These are phyloP conservation scores for Poeciliopsis retropinna DNA, from an alignment of 2,113 vertebrate genomes.

Conservation along the genomic window DNA sequence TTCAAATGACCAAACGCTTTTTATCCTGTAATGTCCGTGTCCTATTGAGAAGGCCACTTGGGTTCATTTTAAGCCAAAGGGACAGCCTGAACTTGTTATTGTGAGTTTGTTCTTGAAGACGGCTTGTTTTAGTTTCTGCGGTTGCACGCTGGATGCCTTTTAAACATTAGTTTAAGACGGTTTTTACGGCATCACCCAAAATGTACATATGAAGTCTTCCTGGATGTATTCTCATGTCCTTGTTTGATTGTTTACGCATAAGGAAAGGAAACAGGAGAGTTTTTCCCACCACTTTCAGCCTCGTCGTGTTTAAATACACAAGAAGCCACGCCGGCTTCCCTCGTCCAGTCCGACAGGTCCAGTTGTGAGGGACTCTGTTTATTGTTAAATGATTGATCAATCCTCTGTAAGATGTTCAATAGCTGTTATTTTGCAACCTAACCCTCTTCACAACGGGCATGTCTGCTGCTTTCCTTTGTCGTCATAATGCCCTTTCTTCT, in stretches of 20 bases:
- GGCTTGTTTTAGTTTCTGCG: background rate
- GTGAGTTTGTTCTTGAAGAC: background rate
- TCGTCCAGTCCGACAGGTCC: no score
- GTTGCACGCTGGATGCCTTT: constrained; percentile 6
- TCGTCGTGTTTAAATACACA: background rate
- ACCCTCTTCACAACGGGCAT: background rate
- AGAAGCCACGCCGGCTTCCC: background rate
- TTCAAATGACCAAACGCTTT: constrained; percentile 7
- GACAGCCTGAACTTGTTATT: background rate
- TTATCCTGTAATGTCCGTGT: constrained; percentile 12
- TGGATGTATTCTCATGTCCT: background rate
- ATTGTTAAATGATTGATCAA: background rate
- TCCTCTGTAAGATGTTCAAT: background rate
- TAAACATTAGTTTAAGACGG: background rate
- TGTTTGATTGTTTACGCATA: background rate
- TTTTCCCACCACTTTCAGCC: background rate
- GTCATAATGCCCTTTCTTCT: background rate
- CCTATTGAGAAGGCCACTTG: background rate
- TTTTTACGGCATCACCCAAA: constrained; percentile 16
- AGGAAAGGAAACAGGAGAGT: background rate
- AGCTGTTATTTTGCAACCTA: background rate
- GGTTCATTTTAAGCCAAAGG: background rate
- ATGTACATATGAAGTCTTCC: background rate
- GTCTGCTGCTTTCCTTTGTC: background rate
- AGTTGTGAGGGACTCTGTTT: background rate